phyloP scores from a whole-genome alignment of 1,140 invertebrate species.

The Cydia amplana region DNA sequence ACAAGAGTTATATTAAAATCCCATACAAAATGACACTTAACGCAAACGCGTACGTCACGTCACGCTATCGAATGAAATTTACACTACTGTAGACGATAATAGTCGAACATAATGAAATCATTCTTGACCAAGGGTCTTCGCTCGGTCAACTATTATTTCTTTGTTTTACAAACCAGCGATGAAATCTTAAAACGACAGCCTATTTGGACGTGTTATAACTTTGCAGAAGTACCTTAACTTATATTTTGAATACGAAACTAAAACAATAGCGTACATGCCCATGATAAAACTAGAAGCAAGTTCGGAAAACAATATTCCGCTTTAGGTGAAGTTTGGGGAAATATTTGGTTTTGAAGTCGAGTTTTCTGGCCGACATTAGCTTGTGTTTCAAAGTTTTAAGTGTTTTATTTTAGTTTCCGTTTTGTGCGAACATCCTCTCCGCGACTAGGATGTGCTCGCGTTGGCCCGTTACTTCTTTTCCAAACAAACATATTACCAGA shows the following conservation, averaged over 20 bases:
- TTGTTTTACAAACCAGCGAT: neutral
- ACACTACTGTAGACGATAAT: too few species aligned
- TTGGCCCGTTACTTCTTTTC: neutral
- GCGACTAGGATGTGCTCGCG: neutral
- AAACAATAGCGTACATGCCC: constrained; percentile 19
- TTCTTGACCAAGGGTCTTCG: too few species aligned
- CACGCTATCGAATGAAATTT: too few species aligned
- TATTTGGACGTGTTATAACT: neutral
- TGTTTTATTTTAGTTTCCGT: constrained; percentile 1
- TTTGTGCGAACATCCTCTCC: too few species aligned
- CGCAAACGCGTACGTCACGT: too few species aligned
- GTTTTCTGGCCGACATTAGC: constrained; percentile 5
- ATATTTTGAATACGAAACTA: constrained; percentile 30
- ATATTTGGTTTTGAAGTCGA: constrained; percentile 12
- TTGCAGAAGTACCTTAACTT: neutral
- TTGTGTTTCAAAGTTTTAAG: constrained; percentile 1
- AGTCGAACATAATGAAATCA: too few species aligned
- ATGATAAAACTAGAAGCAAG: constrained; percentile 7
- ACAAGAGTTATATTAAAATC: too few species aligned
- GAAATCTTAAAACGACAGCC: neutral
- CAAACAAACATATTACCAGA: neutral
- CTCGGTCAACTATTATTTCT: neutral
- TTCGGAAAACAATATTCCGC: constrained; percentile 22
- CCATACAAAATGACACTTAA: too few species aligned
- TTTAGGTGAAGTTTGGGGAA: constrained; percentile 13